Conservation (phyloP, 2,888 invertebrate genomes). For the Flexamia atlantica region DNA sequence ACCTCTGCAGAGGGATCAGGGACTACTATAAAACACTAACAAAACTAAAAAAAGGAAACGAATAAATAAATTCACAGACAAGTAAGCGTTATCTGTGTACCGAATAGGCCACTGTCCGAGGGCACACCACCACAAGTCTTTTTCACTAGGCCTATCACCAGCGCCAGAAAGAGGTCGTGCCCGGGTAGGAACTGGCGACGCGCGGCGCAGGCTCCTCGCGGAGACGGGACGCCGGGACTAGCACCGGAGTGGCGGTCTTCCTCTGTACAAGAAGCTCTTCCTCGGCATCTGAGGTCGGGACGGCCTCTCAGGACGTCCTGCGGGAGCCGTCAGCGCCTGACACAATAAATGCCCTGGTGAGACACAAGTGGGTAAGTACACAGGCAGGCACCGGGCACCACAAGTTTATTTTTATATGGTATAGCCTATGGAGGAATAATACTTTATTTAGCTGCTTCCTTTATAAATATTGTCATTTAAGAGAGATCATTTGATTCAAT, state of each 20-base stretch:
- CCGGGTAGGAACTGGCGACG: constrained; percentile 59
- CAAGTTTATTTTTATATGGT: no score
- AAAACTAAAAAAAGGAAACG: constrained; percentile 16
- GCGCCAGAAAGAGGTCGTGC: constrained; percentile 57
- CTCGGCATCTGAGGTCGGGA: constrained; percentile 50
- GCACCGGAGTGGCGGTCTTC: constrained; percentile 62
- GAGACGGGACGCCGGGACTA: constrained; percentile 49
- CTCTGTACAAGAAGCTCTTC: constrained; percentile 60
- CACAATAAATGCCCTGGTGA: constrained; percentile 61
- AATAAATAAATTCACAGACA: constrained; percentile 43
- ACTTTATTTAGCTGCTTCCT: no score
- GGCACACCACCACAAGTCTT: constrained; percentile 48
- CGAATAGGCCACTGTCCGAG: constrained; percentile 5
- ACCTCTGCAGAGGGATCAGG: constrained; percentile 9
- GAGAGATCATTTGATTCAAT: no score
- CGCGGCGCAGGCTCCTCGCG: constrained; percentile 39
- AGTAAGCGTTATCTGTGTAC: neutral
- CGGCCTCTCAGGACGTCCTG: constrained; percentile 60
- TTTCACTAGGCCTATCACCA: constrained; percentile 55
- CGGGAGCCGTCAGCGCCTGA: constrained; percentile 59
- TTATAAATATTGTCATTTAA: no score
- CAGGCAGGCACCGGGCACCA: neutral
- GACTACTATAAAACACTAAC: constrained; percentile 21
- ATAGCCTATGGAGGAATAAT: no score
- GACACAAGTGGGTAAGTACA: constrained; percentile 49